Base-by-base conservation (phyloP, 2,888 invertebrate genomes). In the Clusia tigrina region DNA sequence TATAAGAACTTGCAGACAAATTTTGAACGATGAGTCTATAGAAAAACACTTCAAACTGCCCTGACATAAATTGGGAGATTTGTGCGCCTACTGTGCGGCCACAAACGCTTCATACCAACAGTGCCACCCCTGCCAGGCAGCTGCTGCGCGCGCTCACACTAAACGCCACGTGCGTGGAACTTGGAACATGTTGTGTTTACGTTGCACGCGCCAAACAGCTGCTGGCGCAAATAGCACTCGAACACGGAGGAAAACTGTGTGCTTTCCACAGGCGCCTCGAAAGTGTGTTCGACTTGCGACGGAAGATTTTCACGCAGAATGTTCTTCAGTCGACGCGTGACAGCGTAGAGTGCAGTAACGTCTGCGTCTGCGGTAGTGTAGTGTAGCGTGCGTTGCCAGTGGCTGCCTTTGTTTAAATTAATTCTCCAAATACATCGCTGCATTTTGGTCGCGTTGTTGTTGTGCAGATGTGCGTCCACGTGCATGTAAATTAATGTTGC, bases 301-400 rank as follows among this genome's bases (percentile, higher is more conserved):
- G 62, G 59, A 24, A 60, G 60, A 61, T 64, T 60, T 67, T 58
- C 55, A 56, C 46, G 59, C 67, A 62, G 58, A 62, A 38, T 61
- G 59, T 69, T 64, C 58, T 64, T 76, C 75, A 80, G 80, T 80
- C 76, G 77, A 69, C 72, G 74, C 72, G 74, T 74, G 75, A 76
- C 71, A 73, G 75, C 74, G 73, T 72, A 61, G 74, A 69, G 77
- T 64, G 69, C 69, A 72, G 78, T 72, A 70, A 66, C 65, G 65
- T 69, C 53, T 58, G 32, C 48, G 59, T 17, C 22, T 53, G 51
- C 15, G 64, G 69, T 23, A 51, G 15, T 10, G 22, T 22, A 22
- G 69, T 70, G 71, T 12, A 42, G n/a, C n/a, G n/a, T n/a, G n/a
- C n/a, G n/a, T n/a, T n/a, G n/a, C n/a, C n/a, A n/a, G n/a, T n/a